These are phyloP conservation scores for Drosophila anceps DNA, from an alignment of 2,888 invertebrate genomes.

Conservation along the genomic window DNA sequence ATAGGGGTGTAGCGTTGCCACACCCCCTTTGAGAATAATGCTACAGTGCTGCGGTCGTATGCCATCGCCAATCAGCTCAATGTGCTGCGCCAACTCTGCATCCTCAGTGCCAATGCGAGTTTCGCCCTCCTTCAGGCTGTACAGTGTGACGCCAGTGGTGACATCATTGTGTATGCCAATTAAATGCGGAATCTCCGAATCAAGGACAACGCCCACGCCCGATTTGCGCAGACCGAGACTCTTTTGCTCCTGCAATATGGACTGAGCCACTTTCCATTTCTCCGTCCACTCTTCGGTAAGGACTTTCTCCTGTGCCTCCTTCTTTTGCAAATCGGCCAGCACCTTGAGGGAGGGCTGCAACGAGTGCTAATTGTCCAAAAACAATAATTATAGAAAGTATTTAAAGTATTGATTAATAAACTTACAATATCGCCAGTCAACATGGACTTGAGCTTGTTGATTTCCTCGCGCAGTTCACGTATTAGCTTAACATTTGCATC, in stretches of 20 bases:
- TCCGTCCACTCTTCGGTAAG: conserved; percentile 97
- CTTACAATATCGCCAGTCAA: conserved; percentile 89
- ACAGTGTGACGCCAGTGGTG: conserved; percentile 95
- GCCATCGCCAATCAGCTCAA: conserved; percentile 91
- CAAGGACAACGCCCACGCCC: conserved; percentile 94
- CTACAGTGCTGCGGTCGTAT: conserved; percentile 92
- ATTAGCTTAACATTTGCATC: conserved; percentile 95
- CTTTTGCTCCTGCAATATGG: conserved; percentile 94
- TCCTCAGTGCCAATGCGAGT: conserved; percentile 94
- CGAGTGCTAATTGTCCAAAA: conserved; percentile 84
- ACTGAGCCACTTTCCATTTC: conserved; percentile 96
- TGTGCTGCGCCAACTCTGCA: conserved; percentile 89
- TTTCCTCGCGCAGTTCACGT: conserved; percentile 93
- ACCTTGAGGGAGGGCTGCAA: conserved; percentile 89
- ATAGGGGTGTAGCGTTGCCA: conserved; percentile 91
- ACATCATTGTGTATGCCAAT: conserved; percentile 96
- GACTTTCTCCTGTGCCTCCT: conserved; percentile 95
- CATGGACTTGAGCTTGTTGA: conserved; percentile 91
- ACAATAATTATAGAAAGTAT: not conserved
- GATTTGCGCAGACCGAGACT: conserved; percentile 94
- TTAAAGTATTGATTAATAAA: conserved; percentile 7
- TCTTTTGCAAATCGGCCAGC: conserved; percentile 93
- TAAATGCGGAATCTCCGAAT: conserved; percentile 96
- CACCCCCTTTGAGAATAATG: conserved; percentile 89
- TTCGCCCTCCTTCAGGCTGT: conserved; percentile 95